A percentile compares a stretch with the other conserved stretches of the same genome.
These are phyloP conservation scores for Drosophila subobscura DNA, from an alignment of 1,140 invertebrate species.

Conservation along the genomic window DNA sequence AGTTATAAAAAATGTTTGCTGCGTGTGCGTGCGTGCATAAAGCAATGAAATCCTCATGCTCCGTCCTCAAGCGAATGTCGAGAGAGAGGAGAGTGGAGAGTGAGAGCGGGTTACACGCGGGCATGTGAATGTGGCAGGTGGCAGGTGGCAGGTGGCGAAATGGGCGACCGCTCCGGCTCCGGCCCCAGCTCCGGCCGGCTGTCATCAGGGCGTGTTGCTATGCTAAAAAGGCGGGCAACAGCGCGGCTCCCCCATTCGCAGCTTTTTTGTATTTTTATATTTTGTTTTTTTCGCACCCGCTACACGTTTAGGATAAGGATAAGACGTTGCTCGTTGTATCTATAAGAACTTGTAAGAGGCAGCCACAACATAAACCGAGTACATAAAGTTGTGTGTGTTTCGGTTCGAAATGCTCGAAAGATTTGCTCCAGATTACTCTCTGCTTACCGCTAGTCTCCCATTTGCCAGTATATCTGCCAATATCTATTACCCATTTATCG, in stretches of 20 bases:
- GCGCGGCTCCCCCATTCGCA: too few relatives aligned
- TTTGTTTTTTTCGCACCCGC: neutral
- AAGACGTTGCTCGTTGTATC: too few relatives aligned
- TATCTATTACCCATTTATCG: too few relatives aligned
- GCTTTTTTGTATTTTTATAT: constrained; percentile 16
- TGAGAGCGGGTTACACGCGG: neutral
- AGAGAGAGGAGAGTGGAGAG: neutral
- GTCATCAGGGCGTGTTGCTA: constrained; percentile 11
- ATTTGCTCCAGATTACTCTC: too few relatives aligned
- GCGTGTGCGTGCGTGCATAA: constrained; percentile 44
- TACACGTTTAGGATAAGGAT: too few relatives aligned
- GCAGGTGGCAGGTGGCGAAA: neutral
- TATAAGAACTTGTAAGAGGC: too few relatives aligned
- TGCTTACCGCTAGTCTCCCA: too few relatives aligned
- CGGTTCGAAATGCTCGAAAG: too few relatives aligned
- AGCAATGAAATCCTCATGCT: constrained; percentile 25
- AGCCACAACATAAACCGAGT: too few relatives aligned
- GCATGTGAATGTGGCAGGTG: constrained; percentile 5
- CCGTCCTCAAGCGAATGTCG: neutral
- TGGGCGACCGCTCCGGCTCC: neutral
- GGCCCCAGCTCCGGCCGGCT: neutral
- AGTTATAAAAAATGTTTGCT: constrained; percentile 46
- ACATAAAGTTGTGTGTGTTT: too few relatives aligned
- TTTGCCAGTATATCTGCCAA: too few relatives aligned
- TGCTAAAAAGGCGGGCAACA: constrained; percentile 13